Evolutionary conservation across 2,113 vertebrate genomes (phyloP).

Genomic region (Ochotona princeps): DNA sequence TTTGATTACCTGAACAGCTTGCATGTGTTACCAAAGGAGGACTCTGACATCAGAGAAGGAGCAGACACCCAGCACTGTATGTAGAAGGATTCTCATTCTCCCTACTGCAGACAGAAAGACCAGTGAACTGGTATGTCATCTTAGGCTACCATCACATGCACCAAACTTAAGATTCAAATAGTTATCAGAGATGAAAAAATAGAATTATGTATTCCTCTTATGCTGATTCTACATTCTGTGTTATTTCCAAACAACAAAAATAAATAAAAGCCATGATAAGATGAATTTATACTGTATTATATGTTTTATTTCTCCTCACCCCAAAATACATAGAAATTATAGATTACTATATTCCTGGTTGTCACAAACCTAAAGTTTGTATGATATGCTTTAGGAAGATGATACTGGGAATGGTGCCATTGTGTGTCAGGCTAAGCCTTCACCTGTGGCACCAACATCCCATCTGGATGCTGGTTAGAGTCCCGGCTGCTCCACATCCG

Average conservation of each 20-base stretch:
- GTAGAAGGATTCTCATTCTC: background rate
- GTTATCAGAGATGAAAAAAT: background rate
- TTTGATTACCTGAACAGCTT: background rate
- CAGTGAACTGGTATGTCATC: background rate
- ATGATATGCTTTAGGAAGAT: constrained; percentile 6
- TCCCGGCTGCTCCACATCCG: too few species aligned
- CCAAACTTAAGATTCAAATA: background rate
- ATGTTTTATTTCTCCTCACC: background rate
- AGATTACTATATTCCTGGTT: background rate
- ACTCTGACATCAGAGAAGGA: background rate
- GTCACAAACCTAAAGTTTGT: background rate
- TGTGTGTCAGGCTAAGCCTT: too few species aligned
- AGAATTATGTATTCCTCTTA: background rate
- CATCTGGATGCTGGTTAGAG: too few species aligned
- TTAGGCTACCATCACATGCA: background rate
- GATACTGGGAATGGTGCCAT: too few species aligned
- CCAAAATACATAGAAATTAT: background rate
- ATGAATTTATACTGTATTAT: background rate
- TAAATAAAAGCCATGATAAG: too few species aligned
- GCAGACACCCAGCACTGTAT: background rate
- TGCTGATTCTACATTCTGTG: background rate
- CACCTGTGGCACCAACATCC: too few species aligned
- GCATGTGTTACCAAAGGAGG: background rate
- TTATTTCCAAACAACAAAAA: background rate
- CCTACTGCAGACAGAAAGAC: background rate